Evolutionary conservation across 1,140 invertebrate genomes (phyloP), one percentile per base, ranked within the genome.

Genomic region (Himalopsyche phryganea): DNA sequence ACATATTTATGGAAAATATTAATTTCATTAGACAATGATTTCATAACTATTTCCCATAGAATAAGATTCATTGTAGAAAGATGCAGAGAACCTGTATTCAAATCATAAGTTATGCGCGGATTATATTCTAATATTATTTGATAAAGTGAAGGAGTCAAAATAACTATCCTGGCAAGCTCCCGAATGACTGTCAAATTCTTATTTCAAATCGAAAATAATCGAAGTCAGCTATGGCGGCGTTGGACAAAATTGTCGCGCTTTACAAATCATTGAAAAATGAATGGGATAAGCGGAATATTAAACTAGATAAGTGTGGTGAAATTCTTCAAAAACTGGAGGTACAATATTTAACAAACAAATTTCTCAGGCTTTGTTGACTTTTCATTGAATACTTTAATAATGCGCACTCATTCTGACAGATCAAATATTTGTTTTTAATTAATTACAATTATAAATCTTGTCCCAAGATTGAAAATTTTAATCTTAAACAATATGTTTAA

Each of bases 291-390:
- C 38, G 49, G 33, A 36, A 45, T 10, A 32, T 47, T 14, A 49
- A 50, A 18, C 42, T 56, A 42, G 54, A 49, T 14, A 49, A 48
- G 49, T 56, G 54, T 13, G 54, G 54, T 1, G 47, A 49, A 32
- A 56, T 56, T 42, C 54, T 56, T 14, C 45, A 56, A 42, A 49
- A 49, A 49, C 28, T 56, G 19, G 49, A 56, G 54, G 54, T 56
- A 49, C 11, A 13, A 28, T 17, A 44, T 45, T 2, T 45, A 4
- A 4, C 15, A 7, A 6, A 11, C 15, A 45, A 45, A 6, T 17
- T 15, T 15, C 5, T 15, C 3, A 5, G 23, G 23, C 9, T 5
- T 28, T 28, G 11, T 40, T 40, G 4, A 40, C 38, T 40, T 40
- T 28, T 28, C 23, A 28, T 28, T 28, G 23, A 28, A 28, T 9